These are phyloP conservation scores for Paratrypauchen microcephalus DNA, from an alignment of 2,797 vertebrate species.

Conservation along the genomic window DNA sequence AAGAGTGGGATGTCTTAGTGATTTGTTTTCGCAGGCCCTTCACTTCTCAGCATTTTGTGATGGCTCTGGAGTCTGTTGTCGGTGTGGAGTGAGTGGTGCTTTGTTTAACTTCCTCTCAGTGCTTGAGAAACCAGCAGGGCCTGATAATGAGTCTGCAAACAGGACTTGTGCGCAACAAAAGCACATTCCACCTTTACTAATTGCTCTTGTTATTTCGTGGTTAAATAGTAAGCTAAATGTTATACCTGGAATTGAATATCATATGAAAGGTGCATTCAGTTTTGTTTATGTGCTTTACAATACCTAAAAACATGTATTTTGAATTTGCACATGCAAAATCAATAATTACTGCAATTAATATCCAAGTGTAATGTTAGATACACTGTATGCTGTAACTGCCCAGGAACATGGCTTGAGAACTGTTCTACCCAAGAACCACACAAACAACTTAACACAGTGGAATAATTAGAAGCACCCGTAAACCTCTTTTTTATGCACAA, in stretches of 20 bases:
- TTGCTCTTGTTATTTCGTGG: conserved; percentile 56
- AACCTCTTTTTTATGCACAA: conserved; percentile 80
- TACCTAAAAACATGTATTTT: conserved; percentile 49
- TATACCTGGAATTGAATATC: conserved; percentile 20
- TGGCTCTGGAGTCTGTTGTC: conserved; percentile 69
- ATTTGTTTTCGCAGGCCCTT: conserved; percentile 77
- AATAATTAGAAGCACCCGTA: conserved; percentile 81
- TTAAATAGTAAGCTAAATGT: conserved; percentile 10
- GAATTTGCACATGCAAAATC: conserved; percentile 68
- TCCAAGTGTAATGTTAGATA: conserved; percentile 61
- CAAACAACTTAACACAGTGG: conserved; percentile 78
- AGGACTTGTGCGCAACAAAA: conserved; percentile 67
- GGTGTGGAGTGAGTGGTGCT: conserved; percentile 72
- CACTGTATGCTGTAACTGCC: conserved; percentile 68
- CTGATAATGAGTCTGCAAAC: conserved; percentile 82
- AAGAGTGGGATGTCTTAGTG: conserved; percentile 67
- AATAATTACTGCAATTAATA: conserved; percentile 75
- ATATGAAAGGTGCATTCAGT: conserved; percentile 32
- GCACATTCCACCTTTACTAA: conserved; percentile 60
- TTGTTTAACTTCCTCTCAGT: conserved; percentile 83
- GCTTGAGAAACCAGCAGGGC: conserved; percentile 77
- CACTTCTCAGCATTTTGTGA: conserved; percentile 70
- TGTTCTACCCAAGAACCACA: conserved; percentile 79
- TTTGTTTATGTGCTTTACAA: conserved; percentile 72
- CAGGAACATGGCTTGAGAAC: conserved; percentile 72